Conservation (phyloP, 2,113 vertebrate species). For the Syngnathoides biaculeatus region DNA sequence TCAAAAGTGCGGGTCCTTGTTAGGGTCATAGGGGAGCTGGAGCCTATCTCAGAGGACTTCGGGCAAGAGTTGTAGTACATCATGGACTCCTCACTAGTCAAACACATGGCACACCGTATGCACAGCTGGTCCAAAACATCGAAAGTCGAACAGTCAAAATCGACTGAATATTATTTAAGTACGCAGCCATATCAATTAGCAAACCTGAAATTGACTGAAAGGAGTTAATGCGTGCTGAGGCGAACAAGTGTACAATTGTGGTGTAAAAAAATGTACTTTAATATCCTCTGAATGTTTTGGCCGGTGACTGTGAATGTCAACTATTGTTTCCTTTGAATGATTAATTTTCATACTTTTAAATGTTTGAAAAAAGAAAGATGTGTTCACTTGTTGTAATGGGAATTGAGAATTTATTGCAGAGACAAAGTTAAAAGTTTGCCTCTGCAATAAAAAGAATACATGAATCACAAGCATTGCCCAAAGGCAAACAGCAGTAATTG, state of each 20-base stretch:
- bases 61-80: not conserved
- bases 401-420: too few relatives aligned
- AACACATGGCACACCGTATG: not conserved
- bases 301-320: conserved; percentile 5
- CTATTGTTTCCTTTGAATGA: not conserved
- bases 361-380: not conserved
- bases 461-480: not conserved
- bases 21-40: not conserved
- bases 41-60: not conserved
- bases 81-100: not conserved
- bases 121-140: not conserved
- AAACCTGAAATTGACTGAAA: not conserved
- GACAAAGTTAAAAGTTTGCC: not conserved
- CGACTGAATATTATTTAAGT: not conserved
- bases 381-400: not conserved
- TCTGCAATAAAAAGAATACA: not conserved
- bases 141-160: not conserved
- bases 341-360: not conserved
- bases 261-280: not conserved
- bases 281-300: not conserved
- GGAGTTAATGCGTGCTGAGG: not conserved
- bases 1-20: not conserved
- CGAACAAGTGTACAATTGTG: not conserved
- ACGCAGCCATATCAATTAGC: not conserved
- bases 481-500: conserved; percentile 3